These are phyloP conservation scores for Drosophila trapezifrons DNA, from an alignment of 1,140 invertebrate species.

Conservation along the genomic window DNA sequence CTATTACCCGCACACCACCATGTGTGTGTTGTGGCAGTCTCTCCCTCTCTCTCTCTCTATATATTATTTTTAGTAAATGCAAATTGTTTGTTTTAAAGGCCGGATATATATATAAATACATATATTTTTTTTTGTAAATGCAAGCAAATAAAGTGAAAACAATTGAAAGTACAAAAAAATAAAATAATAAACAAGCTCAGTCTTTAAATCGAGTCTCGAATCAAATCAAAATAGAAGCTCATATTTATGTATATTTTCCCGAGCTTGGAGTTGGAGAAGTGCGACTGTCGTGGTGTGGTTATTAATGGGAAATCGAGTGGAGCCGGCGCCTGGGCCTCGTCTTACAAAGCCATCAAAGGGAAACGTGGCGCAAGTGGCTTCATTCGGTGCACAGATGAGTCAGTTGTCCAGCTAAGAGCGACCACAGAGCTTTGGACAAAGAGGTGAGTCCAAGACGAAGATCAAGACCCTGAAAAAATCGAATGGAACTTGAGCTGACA, in stretches of 20 bases:
- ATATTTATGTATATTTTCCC: too few species aligned
- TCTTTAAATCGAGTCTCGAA: too few species aligned
- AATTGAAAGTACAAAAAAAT: constrained; percentile 12
- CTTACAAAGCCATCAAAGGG: neutral
- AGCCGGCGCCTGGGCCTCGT: constrained; percentile 1
- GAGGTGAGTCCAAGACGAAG: neutral
- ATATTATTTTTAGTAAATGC: constrained; percentile 30
- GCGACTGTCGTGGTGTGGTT: neutral
- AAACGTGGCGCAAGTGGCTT: neutral
- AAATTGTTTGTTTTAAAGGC: constrained; percentile 59
- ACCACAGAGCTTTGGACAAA: neutral
- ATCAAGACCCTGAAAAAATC: too few species aligned
- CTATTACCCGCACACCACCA: constrained; percentile 1
- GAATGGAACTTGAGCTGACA: too few species aligned
- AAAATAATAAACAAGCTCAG: too few species aligned
- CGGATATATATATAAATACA: constrained; percentile 16
- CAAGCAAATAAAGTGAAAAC: constrained; percentile 23
- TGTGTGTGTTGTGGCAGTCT: constrained; percentile 9
- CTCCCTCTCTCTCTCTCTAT: neutral
- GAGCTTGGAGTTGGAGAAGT: neutral
- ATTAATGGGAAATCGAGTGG: neutral
- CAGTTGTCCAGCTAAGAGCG: neutral
- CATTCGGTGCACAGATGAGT: neutral
- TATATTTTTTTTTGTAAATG: constrained; percentile 23
- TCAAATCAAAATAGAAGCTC: too few species aligned